Base-by-base conservation (phyloP, 2,797 vertebrate genomes). In the Cyclura pinguis region DNA sequence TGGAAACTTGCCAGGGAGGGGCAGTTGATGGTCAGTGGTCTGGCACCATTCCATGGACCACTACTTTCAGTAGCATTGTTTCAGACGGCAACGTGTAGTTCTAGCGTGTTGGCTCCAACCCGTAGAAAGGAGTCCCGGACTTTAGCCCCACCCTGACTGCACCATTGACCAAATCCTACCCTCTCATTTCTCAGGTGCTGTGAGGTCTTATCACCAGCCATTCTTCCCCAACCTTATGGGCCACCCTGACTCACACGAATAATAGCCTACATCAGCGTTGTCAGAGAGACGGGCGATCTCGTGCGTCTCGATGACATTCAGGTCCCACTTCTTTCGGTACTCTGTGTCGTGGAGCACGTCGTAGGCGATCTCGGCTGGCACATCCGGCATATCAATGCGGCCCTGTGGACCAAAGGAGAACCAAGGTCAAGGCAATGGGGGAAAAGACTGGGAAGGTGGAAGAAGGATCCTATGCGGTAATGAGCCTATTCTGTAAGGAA, bases 191-290 rank as follows among this genome's bases (percentile, higher is more conserved):
- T 38, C 80, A 35, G 50, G 27, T 32, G 24, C 47, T 5, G n/a
- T 16, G 14, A 55, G 50, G 16, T 55, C 50, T 8, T 55, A 38
- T 78, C 50, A 47, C 42, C 74, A 78, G 42, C 0, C 0, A 1
- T 4, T 4, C 2, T 3, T 9, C 1, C 67, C 38, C 69, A 62
- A 74, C 29, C 22, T 13, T 27, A 13, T 38, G 12, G 50, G 16
- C 9, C 24, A 29, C 3, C 47, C 13, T 16, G 57, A 90, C 98
- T 98, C 93, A 98, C 98, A 97, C 64, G 97, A 97, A 42, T 97
- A 98, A 94, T 98, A 98, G 62, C 98, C 98, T 83, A 98, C 94
- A 55, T 98, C 98, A 18, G 98, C 94, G 0, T 97, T 97, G 16
- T 89, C 90, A 8, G 97, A 95, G 14, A 98, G 91, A 2, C 93